These are phyloP conservation scores for Papilio polyxenes DNA, from an alignment of 1,140 invertebrate genomes.

Conservation along the genomic window DNA sequence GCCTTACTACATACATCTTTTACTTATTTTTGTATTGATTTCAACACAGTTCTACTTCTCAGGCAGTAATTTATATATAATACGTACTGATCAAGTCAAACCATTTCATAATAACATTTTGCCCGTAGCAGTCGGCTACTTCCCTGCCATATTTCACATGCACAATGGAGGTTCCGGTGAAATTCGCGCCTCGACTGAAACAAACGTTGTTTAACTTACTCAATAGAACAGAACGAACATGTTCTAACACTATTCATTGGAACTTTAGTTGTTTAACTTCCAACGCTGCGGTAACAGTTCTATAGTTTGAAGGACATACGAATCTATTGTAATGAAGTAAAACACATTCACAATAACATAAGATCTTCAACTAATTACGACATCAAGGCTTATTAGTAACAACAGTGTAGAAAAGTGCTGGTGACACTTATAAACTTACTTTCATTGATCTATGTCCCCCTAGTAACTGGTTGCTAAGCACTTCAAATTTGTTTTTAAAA, in stretches of 20 bases:
- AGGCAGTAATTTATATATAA: conserved; percentile 28
- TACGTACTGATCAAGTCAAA: conserved; percentile 79
- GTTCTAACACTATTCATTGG: neutral
- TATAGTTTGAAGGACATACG: neutral
- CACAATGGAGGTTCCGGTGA: conserved; percentile 72
- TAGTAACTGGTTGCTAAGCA: conserved; percentile 35
- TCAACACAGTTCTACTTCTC: neutral
- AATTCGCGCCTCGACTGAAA: conserved; percentile 72
- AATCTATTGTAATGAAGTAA: neutral
- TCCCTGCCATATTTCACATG: conserved; percentile 75
- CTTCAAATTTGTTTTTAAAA: conserved; percentile 20
- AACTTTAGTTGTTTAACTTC: conserved; percentile 22
- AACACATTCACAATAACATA: neutral
- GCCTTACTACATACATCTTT: no score
- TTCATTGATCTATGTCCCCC: conserved; percentile 23
- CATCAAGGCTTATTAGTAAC: neutral
- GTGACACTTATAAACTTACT: neutral
- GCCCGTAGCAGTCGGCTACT: conserved; percentile 70
- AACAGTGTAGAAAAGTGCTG: neutral
- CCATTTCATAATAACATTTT: conserved; percentile 78
- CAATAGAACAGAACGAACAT: conserved; percentile 12
- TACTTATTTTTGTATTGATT: neutral
- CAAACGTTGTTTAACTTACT: conserved; percentile 40
- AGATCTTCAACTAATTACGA: neutral
- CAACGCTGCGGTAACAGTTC: neutral